Evolutionary conservation across 2,888 invertebrate genomes (phyloP).

Genomic region (Drosophila antonietae): DNA sequence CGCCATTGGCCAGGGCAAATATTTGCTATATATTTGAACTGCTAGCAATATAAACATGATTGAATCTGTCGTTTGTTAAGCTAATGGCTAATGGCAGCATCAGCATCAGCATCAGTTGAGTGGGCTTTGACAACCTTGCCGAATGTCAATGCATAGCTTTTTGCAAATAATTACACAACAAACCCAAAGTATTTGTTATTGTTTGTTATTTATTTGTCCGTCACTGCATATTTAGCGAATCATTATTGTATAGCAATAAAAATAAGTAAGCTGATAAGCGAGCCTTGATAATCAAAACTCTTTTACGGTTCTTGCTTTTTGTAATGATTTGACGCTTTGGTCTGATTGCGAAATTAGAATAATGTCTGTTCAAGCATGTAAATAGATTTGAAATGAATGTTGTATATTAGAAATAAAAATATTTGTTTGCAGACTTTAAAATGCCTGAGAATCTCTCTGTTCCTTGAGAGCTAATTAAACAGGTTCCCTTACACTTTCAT

Average conservation of each 20-base stretch:
- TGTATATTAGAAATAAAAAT: too few species aligned
- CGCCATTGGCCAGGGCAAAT: slow-evolving; percentile 33
- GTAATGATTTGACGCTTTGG: background rate
- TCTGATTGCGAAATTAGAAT: slow-evolving; percentile 19
- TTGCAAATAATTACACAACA: slow-evolving; percentile 54
- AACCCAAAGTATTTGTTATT: slow-evolving; percentile 26
- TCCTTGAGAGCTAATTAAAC: too few species aligned
- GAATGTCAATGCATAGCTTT: slow-evolving; percentile 53
- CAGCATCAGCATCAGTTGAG: slow-evolving; percentile 16
- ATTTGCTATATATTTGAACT: slow-evolving; percentile 36
- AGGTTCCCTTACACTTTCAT: too few species aligned
- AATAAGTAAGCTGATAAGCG: slow-evolving; percentile 33
- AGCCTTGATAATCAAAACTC: slow-evolving; percentile 12
- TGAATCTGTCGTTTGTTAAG: slow-evolving; percentile 41
- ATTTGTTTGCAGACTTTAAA: too few species aligned
- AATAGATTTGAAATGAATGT: too few species aligned
- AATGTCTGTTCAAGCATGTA: too few species aligned
- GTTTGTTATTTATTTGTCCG: slow-evolving; percentile 5
- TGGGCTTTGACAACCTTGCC: slow-evolving; percentile 50
- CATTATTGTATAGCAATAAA: slow-evolving; percentile 33
- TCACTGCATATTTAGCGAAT: slow-evolving; percentile 36
- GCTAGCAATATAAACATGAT: slow-evolving; percentile 21
- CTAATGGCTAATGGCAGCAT: slow-evolving; percentile 17
- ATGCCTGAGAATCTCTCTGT: too few species aligned
- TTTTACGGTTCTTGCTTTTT: background rate